Conservation (phyloP, 2,113 vertebrate genomes). For the Porphyrio hochstetteri region DNA sequence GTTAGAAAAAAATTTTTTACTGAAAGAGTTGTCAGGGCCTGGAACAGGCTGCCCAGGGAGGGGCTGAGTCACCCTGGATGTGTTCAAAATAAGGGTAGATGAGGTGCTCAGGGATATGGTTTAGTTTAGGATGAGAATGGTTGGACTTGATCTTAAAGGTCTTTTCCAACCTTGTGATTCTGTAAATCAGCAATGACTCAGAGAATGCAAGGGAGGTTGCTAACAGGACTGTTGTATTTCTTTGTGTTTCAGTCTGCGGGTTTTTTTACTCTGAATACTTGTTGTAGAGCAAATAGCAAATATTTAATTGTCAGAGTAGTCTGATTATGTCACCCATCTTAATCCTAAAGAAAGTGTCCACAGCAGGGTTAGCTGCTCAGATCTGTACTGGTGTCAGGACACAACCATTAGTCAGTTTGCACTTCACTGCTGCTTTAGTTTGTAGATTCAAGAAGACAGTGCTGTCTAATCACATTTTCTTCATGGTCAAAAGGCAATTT, state of each 20-base stretch:
- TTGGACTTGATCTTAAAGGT: too few relatives aligned
- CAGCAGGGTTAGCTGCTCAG: not conserved
- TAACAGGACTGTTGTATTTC: not conserved
- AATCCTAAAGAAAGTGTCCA: not conserved
- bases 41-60: too few relatives aligned
- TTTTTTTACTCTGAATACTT: not conserved
- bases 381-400: not conserved
- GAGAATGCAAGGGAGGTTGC: not conserved
- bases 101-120: too few relatives aligned
- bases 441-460: not conserved
- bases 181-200: not conserved
- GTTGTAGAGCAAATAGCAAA: not conserved
- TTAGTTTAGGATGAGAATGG: too few relatives aligned
- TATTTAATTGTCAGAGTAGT: not conserved
- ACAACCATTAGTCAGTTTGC: not conserved
- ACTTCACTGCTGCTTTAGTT: not conserved
- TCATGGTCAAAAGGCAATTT: not conserved
- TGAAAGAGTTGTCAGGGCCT: too few relatives aligned
- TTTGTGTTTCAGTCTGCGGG: not conserved
- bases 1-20: too few relatives aligned
- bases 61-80: too few relatives aligned
- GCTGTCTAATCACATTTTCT: not conserved
- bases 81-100: too few relatives aligned
- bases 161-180: too few relatives aligned
- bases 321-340: not conserved